Evolutionary conservation across 2,113 vertebrate genomes (phyloP).

Genomic region (Mormyrus lacerda): DNA sequence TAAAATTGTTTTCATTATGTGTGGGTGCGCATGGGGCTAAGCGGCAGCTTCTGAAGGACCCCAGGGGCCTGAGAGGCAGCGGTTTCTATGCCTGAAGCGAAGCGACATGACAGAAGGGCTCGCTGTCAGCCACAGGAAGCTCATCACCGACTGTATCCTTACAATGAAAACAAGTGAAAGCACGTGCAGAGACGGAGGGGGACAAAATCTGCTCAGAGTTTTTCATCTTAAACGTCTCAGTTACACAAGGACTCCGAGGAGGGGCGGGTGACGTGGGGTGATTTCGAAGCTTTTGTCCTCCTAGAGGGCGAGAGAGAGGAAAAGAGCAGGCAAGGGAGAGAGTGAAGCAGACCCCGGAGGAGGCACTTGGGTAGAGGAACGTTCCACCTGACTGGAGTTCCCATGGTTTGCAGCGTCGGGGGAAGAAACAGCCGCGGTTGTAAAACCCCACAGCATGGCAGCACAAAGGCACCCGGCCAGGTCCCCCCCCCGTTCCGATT

Average conservation of each 20-base stretch:
- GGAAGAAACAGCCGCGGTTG: constrained; percentile 98
- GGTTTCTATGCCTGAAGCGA: constrained; percentile 39
- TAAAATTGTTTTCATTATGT: constrained; percentile 99
- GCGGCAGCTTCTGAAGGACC: constrained; percentile 86
- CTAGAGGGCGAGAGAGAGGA: constrained; percentile 56
- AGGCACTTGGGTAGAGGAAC: constrained; percentile 54
- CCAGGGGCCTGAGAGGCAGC: constrained; percentile 58
- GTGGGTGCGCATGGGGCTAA: constrained; percentile 92
- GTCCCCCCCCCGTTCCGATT: constrained; percentile 95
- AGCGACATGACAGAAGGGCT: not conserved
- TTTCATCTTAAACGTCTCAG: constrained; percentile 92
- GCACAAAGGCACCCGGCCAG: constrained; percentile 95
- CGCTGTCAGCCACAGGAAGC: constrained; percentile 57
- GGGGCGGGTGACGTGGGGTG: constrained; percentile 46
- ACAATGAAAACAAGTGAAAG: constrained; percentile 81
- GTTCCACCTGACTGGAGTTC: constrained; percentile 99
- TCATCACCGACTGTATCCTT: constrained; percentile 94
- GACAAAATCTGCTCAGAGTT: constrained; percentile 65
- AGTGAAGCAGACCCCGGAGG: constrained; percentile 21
- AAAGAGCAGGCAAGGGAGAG: constrained; percentile 62
- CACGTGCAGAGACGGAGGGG: constrained; percentile 54
- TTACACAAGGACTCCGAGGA: constrained; percentile 59
- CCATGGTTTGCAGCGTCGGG: constrained; percentile 93
- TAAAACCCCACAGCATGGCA: constrained; percentile 94
- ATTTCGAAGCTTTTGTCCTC: constrained; percentile 73